phyloP scores from a whole-genome alignment of 2,797 vertebrate genomes.

The Petrocephalus schoutedeni region DNA sequence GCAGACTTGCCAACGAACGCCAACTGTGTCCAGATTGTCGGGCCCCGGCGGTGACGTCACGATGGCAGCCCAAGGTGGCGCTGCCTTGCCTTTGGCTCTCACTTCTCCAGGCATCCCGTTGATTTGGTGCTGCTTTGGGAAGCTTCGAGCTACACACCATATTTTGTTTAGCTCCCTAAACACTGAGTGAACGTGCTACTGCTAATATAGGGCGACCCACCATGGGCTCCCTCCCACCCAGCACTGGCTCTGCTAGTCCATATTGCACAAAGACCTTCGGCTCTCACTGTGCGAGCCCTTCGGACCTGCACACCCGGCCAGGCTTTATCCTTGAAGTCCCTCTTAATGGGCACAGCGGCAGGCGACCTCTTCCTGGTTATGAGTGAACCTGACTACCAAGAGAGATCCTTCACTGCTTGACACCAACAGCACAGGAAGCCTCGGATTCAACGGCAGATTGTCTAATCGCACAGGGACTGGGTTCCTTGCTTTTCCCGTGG shows the following conservation, averaged over 20 bases:
- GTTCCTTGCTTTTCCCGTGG: neutral
- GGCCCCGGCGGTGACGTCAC: neutral
- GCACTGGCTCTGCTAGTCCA: neutral
- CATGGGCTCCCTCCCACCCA: neutral
- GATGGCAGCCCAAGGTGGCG: neutral
- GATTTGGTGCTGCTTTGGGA: neutral
- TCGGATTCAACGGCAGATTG: neutral
- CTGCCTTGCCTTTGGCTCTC: neutral
- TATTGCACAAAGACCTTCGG: neutral
- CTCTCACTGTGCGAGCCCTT: neutral
- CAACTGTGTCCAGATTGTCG: constrained; percentile 13
- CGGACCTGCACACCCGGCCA: neutral
- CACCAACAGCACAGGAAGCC: neutral
- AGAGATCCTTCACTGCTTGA: neutral
- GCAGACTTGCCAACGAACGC: neutral
- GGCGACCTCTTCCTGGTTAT: neutral
- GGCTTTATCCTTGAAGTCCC: neutral
- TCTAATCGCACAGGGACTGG: neutral
- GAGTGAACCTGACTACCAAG: neutral
- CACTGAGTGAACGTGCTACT: neutral
- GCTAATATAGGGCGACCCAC: neutral
- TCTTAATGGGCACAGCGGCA: neutral
- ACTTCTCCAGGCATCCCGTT: neutral
- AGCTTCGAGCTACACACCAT: neutral
- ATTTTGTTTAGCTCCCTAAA: neutral